Percentiles rank a stretch among this genome's conserved stretches.
These are phyloP conservation scores for Holocentrus rufus DNA, from an alignment of 2,797 vertebrate species.

Conservation along the genomic window DNA sequence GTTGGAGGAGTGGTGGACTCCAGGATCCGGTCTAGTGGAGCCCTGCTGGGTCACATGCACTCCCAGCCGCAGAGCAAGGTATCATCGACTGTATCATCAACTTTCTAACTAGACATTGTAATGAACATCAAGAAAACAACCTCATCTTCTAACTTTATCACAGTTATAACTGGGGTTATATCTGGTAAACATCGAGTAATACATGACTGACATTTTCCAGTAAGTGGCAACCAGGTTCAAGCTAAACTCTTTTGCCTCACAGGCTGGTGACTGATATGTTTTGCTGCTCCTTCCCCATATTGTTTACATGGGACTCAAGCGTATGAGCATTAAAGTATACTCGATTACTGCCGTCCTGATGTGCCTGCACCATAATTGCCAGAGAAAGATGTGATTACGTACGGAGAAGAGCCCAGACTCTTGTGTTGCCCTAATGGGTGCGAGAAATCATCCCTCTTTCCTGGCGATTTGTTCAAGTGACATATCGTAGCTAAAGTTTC, in stretches of 20 bases:
- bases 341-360: constrained; percentile 38
- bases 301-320: constrained; percentile 25
- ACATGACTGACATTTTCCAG: background rate
- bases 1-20: constrained; percentile 91
- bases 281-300: constrained; percentile 22
- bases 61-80: constrained; percentile 78
- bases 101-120: background rate
- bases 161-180: constrained; percentile 13
- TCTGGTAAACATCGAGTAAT: constrained; percentile 31
- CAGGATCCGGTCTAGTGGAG: constrained; percentile 77
- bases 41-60: constrained; percentile 77
- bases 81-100: background rate
- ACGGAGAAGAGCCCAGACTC: constrained; percentile 30
- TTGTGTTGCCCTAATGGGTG: constrained; percentile 1
- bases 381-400: constrained; percentile 49
- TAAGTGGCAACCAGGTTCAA: constrained; percentile 12
- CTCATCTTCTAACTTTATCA: constrained; percentile 8
- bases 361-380: constrained; percentile 49
- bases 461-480: constrained; percentile 26
- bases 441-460: constrained; percentile 28
- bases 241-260: constrained; percentile 14
- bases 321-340: constrained; percentile 19
- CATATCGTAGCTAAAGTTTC: constrained; percentile 54
- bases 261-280: constrained; percentile 35
- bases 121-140: background rate